Evolutionary conservation across 2,113 vertebrate species (phyloP).

Genomic region (Dryoscopus gambensis): DNA sequence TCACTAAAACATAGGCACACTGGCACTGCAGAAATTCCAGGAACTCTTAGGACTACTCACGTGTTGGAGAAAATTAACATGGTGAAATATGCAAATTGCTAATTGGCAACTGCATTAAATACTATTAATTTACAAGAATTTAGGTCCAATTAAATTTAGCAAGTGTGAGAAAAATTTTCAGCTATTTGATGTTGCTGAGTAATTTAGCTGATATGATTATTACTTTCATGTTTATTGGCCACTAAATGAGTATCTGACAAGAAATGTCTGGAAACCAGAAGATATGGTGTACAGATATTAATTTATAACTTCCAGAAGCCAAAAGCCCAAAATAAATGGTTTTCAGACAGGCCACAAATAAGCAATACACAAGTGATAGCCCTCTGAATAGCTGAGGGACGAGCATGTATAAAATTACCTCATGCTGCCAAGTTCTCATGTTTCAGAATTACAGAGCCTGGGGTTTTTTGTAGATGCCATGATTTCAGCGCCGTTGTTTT

Average conservation of each 20-base stretch:
- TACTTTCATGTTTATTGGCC: constrained; percentile 45
- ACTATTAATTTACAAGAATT: constrained; percentile 60
- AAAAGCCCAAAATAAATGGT: neutral
- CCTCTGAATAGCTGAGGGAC: neutral
- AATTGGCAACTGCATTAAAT: constrained; percentile 16
- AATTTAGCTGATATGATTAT: constrained; percentile 67
- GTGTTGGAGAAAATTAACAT: neutral
- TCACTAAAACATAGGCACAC: neutral
- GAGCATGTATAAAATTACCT: neutral
- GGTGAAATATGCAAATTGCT: constrained; percentile 29
- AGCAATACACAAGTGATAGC: neutral
- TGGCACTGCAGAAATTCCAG: neutral
- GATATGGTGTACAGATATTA: neutral
- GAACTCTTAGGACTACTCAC: neutral
- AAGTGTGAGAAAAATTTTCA: constrained; percentile 45
- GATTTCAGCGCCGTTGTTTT: neutral
- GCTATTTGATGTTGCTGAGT: constrained; percentile 49
- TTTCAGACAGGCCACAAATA: neutral
- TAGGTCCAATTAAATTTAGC: constrained; percentile 64
- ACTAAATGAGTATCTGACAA: constrained; percentile 29
- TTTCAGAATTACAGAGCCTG: neutral
- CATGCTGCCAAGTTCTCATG: neutral
- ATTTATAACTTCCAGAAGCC: neutral
- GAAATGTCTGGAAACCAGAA: neutral
- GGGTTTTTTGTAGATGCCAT: neutral